Evolutionary conservation across 2,888 invertebrate genomes (phyloP), one percentile per base, ranked within the genome.

Genomic region (Temnothorax unifasciatus): DNA sequence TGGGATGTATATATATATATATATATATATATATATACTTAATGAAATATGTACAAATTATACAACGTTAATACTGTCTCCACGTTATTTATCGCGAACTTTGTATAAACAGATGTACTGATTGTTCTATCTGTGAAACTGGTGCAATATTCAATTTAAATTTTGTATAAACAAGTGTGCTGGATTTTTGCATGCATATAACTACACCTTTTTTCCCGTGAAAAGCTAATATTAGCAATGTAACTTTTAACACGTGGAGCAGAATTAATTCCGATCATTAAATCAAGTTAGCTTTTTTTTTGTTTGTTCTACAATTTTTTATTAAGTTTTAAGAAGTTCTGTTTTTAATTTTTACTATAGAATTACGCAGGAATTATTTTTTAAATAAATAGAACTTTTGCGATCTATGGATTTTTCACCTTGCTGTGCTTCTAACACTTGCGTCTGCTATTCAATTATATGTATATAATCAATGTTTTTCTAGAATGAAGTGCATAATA

Each of bases 121-220:
- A 44, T 44, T 25, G 1, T 63, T n/a, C n/a, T 61, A 1, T 18
- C 8, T 61, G 1, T 18, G 8, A 63, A 63, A 38, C 5, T 21
- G 6, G 8, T 4, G 1, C 25, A 21, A 64, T 21, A 41, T 64
- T 15, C 15, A 0, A 8, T 38, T 38, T 21, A 21, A 15, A 34
- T 41, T 64, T 64, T 5, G 38, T 63, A 38, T 41, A 15, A 66
- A 44, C 64, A 66, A 66, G 44, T 66, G 64, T 21, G 15, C 13
- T 64, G 11, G n/a, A 38, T n/a, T 38, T n/a, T n/a, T 63, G n/a
- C 11, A 13, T 38, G 2, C n/a, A 0, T 38, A n/a, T 34, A 34
- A 34, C 0, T 18, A 4, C 18, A 2, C 1, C 3, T 21, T 64
- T 41, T 6, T 41, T 41, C 21, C 21, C 1, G 2, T 15, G n/a